These are phyloP conservation scores for Rhamnusium bicolor DNA, from an alignment of 2,888 invertebrate species.

Conservation along the genomic window DNA sequence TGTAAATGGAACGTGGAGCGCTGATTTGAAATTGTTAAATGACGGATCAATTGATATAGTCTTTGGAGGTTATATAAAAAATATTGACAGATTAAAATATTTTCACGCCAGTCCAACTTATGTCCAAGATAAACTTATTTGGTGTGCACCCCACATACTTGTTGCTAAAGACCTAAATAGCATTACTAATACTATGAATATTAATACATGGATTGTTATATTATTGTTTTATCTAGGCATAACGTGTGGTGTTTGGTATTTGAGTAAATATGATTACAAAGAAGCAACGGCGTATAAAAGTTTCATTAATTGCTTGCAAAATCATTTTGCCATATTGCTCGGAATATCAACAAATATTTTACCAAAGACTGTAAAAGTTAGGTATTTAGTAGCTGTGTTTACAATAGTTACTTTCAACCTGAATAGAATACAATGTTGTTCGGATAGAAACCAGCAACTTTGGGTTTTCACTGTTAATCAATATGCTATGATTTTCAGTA, in stretches of 20 bases:
- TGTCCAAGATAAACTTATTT: not conserved
- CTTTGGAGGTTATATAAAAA: not conserved
- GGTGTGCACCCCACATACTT: slow-evolving; percentile 1
- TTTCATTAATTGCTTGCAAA: too few species aligned
- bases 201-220: not conserved
- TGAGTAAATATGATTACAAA: not conserved
- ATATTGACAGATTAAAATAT: not conserved
- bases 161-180: not conserved
- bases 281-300: not conserved
- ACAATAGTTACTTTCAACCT: not conserved
- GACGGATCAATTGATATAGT: not conserved
- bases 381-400: not conserved
- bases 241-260: not conserved
- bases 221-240: not conserved
- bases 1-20: not conserved
- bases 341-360: not conserved
- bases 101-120: not conserved
- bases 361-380: not conserved
- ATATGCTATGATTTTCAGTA: too few species aligned
- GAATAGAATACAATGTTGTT: not conserved
- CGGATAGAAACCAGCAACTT: too few species aligned
- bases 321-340: not conserved
- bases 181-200: too few species aligned
- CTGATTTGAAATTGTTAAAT: not conserved
- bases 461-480: too few species aligned